Percentiles rank a stretch among this genome's conserved stretches.
Conservation (phyloP, 2,888 invertebrate species). For the Drosophila fungiperda region DNA sequence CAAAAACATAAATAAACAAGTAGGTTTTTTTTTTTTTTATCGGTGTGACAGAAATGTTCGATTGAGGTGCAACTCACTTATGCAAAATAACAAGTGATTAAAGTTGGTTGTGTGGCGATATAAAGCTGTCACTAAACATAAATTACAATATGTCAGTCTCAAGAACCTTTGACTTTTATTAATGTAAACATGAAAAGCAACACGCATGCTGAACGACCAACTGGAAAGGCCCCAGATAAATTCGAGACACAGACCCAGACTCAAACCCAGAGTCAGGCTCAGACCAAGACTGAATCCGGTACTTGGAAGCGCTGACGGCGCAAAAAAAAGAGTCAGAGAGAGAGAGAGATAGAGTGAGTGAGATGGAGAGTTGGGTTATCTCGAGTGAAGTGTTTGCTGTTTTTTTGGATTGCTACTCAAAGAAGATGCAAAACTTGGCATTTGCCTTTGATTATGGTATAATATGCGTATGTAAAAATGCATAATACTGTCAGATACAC, state of each 20-base stretch:
- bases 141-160: constrained; percentile 82
- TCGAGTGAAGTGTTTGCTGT: constrained; percentile 42
- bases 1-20: not conserved
- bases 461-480: constrained; percentile 41
- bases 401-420: constrained; percentile 44
- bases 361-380: not conserved
- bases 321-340: constrained; percentile 6
- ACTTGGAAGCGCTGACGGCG: constrained; percentile 56
- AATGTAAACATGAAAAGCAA: constrained; percentile 81
- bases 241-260: constrained; percentile 33
- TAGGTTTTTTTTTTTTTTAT: constrained; percentile 10
- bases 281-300: constrained; percentile 45
- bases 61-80: constrained; percentile 70
- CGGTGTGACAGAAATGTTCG: not conserved
- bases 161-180: constrained; percentile 81
- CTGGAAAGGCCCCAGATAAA: constrained; percentile 73
- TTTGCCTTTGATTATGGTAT: constrained; percentile 62
- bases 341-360: not conserved
- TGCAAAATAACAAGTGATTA: constrained; percentile 81
- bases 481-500: constrained; percentile 19
- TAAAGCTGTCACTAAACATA: constrained; percentile 81
- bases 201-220: constrained; percentile 76
- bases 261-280: constrained; percentile 9
- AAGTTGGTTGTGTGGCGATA: constrained; percentile 76
- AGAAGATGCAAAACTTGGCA: constrained; percentile 72